phyloP scores from a whole-genome alignment of 2,113 vertebrate genomes.

The Oophaga pumilio region DNA sequence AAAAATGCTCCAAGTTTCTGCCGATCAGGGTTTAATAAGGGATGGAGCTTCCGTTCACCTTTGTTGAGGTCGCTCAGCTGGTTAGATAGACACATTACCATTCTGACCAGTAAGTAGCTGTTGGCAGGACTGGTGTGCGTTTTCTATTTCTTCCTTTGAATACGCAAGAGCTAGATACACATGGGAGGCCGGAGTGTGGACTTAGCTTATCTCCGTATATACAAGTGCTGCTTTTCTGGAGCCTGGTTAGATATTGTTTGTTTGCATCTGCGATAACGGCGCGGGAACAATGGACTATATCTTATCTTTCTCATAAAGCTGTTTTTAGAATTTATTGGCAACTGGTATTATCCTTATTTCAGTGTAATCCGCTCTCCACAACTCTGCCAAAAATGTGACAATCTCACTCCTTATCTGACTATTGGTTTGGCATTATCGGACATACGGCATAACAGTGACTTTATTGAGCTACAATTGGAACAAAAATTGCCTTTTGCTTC shows the following conservation, averaged over 20 bases:
- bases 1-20: no score
- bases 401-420: not conserved
- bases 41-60: no score
- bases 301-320: slow-evolving; percentile 11
- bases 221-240: not conserved
- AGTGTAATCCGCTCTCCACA: not conserved
- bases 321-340: not conserved
- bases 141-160: not conserved
- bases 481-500: not conserved
- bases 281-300: slow-evolving; percentile 14
- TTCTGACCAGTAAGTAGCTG: not conserved
- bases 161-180: not conserved
- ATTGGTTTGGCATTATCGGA: not conserved
- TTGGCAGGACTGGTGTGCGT: not conserved
- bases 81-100: not conserved
- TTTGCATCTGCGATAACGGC: slow-evolving; percentile 25
- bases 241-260: slow-evolving; percentile 20
- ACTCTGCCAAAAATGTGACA: not conserved
- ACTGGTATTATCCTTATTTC: not conserved
- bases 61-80: not conserved
- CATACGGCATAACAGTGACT: not conserved
- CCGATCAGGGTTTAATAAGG: no score
- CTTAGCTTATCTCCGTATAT: slow-evolving; percentile 46
- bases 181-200: not conserved
- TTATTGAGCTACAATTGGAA: not conserved